Percentiles rank a stretch among this genome's conserved stretches.
Conservation (phyloP, 2,113 vertebrate genomes). For the Aramus guarauna region DNA sequence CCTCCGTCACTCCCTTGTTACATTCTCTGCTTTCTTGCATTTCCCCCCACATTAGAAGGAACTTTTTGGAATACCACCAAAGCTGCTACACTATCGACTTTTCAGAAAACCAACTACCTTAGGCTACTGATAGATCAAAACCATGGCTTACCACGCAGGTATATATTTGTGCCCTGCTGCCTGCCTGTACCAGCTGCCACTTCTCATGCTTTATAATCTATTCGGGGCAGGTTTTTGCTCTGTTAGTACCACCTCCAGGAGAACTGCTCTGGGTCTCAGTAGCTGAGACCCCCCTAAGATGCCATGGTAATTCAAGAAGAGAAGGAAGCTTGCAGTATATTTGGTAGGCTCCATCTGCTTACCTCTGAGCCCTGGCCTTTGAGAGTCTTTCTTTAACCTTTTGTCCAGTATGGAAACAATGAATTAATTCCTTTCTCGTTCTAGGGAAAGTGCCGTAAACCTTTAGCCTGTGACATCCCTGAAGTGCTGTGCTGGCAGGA, state of each 20-base stretch:
- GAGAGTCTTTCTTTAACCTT: conserved; percentile 13
- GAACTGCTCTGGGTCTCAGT: neutral
- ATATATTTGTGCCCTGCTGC: neutral
- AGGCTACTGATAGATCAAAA: neutral
- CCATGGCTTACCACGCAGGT: neutral
- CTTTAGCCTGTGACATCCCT: neutral
- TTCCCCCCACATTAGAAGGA: neutral
- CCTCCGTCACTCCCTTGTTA: neutral
- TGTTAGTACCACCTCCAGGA: neutral
- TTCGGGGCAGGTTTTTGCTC: neutral
- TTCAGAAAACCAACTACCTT: neutral
- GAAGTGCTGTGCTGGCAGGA: neutral
- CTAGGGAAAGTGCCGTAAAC: neutral
- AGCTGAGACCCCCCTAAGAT: neutral
- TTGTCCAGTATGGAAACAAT: neutral
- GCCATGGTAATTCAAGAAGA: neutral
- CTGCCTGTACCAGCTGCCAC: neutral
- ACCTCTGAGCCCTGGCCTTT: neutral
- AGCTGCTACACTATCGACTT: neutral
- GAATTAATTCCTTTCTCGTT: neutral
- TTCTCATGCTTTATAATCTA: neutral
- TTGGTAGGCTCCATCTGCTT: neutral
- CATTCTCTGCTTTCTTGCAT: neutral
- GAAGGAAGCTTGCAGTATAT: neutral
- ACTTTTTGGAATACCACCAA: neutral